A percentile compares a stretch with the other conserved stretches of the same genome.
phyloP scores from a whole-genome alignment of 1,140 invertebrate species.

The Mercenaria mercenaria region DNA sequence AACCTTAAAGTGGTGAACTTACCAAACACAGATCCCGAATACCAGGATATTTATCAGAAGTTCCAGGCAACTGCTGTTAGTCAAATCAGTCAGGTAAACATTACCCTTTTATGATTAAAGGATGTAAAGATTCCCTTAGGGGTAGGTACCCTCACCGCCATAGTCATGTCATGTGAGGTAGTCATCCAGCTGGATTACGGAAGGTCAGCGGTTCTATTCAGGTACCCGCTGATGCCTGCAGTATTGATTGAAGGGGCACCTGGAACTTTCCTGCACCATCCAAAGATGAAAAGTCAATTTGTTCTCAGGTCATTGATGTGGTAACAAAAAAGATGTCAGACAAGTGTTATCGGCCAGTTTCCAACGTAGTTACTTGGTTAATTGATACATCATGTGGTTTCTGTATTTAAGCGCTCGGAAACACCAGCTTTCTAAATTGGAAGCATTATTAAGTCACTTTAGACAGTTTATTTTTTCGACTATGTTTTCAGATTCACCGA shows the following conservation, averaged over 20 bases:
- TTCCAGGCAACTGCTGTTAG: background rate
- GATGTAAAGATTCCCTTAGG: no score
- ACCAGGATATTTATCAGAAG: background rate
- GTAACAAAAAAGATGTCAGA: no score
- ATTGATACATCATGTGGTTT: background rate
- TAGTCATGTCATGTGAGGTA: background rate
- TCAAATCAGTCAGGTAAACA: background rate
- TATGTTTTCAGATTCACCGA: conserved; percentile 69
- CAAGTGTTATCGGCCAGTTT: background rate
- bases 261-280: no score
- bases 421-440: no score
- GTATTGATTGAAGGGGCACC: no score
- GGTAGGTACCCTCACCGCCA: no score
- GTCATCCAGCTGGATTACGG: no score
- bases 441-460: no score
- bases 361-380: background rate
- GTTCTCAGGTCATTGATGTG: background rate
- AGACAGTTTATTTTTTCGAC: background rate
- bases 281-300: no score
- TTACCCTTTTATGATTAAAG: background rate
- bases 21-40: background rate
- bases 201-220: no score
- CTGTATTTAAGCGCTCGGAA: background rate
- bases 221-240: no score
- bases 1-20: background rate